Evolutionary conservation across 2,113 vertebrate species (phyloP).

Genomic region (Oreochromis niloticus): DNA sequence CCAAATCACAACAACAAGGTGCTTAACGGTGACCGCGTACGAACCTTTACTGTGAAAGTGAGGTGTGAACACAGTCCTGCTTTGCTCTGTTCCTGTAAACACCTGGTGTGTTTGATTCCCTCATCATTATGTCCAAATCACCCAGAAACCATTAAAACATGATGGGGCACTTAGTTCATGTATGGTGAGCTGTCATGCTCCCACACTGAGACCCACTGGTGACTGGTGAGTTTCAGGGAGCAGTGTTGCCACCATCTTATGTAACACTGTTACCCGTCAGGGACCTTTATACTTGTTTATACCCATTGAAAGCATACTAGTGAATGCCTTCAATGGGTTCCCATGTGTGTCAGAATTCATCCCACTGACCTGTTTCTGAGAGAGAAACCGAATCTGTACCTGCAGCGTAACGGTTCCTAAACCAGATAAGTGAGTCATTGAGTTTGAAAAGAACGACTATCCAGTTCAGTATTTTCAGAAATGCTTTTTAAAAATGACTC

Average conservation of each 20-base stretch:
- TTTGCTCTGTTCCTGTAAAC: not conserved
- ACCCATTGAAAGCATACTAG: too few species aligned
- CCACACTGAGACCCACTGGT: not conserved
- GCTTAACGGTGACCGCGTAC: not conserved
- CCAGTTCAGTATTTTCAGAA: not conserved
- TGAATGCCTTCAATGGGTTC: not conserved
- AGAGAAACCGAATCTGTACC: not conserved
- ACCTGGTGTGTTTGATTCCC: not conserved
- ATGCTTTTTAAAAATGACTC: not conserved
- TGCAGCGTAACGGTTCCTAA: not conserved
- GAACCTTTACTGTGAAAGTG: not conserved
- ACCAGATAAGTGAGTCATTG: not conserved
- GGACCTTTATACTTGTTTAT: not conserved
- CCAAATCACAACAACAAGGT: not conserved
- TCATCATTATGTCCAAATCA: not conserved
- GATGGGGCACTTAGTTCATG: not conserved
- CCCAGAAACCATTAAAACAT: slow-evolving; percentile 4
- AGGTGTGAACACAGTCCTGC: not conserved
- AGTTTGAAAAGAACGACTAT: not conserved
- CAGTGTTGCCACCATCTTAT: not conserved
- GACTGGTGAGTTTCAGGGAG: slow-evolving; percentile 5
- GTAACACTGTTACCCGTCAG: not conserved
- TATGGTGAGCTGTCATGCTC: not conserved
- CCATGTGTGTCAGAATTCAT: not conserved
- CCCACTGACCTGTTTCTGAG: not conserved